Evolutionary conservation across 2,888 invertebrate species (phyloP).

Genomic region (Ophraella communa): DNA sequence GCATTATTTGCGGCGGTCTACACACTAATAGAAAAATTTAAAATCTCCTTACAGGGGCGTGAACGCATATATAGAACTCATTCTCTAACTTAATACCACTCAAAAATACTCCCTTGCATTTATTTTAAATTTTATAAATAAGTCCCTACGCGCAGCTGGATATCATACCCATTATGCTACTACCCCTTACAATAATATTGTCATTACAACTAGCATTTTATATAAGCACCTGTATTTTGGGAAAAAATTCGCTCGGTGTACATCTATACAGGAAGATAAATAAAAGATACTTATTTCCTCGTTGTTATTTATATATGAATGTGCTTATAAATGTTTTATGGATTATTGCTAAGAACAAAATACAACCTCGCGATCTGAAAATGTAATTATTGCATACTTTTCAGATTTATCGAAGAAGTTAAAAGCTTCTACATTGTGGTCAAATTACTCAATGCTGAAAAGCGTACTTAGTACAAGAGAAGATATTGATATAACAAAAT

Average conservation of each 20-base stretch:
- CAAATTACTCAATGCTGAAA: too few species aligned
- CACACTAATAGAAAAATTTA: conserved; percentile 30
- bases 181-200: conserved; percentile 30
- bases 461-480: too few species aligned
- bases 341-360: too few species aligned
- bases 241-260: too few species aligned
- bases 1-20: conserved; percentile 31
- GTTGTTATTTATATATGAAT: not conserved
- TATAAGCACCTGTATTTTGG: conserved; percentile 32
- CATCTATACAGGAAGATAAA: not conserved
- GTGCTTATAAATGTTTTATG: too few species aligned
- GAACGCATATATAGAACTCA: conserved; percentile 23
- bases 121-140: conserved; percentile 33
- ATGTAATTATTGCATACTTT: too few species aligned
- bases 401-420: too few species aligned
- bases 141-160: conserved; percentile 33
- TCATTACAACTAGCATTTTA: conserved; percentile 18
- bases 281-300: not conserved
- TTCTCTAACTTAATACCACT: conserved; percentile 31
- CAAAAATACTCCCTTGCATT: conserved; percentile 31
- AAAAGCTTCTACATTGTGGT: too few species aligned
- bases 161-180: conserved; percentile 33
- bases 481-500: too few species aligned
- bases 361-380: too few species aligned
- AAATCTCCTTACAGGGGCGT: conserved; percentile 35